A percentile compares a stretch with the other conserved stretches of the same genome.
phyloP scores from a whole-genome alignment of 2,797 vertebrate species.

The Molossus alvarezi region DNA sequence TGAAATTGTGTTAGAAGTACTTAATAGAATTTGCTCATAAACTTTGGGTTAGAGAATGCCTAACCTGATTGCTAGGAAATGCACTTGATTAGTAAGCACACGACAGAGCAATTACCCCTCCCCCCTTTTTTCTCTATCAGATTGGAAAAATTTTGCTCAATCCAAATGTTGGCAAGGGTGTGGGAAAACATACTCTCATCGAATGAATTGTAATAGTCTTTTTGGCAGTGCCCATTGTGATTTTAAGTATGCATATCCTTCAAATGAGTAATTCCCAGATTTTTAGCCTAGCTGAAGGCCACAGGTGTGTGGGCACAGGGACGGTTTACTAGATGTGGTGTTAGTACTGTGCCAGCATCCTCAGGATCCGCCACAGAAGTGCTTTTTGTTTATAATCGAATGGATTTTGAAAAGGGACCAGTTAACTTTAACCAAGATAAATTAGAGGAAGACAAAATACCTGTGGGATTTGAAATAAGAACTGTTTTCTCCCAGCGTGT shows the following conservation, averaged over 20 bases:
- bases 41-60: not conserved
- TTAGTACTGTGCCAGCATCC: not conserved
- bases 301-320: not conserved
- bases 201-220: constrained; percentile 43
- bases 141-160: constrained; percentile 49
- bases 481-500: not conserved
- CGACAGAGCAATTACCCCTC: not conserved
- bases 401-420: constrained; percentile 13
- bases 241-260: constrained; percentile 36
- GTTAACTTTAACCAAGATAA: constrained; percentile 38
- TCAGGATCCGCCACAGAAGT: not conserved
- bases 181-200: not conserved
- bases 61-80: constrained; percentile 8
- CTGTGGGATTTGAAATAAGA: constrained; percentile 51
- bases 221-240: constrained; percentile 34
- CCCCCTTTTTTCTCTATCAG: not conserved
- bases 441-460: constrained; percentile 33
- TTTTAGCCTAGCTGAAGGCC: constrained; percentile 26
- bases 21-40: constrained; percentile 50
- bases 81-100: not conserved
- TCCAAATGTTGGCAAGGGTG: not conserved
- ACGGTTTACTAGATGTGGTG: not conserved
- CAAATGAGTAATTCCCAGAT: constrained; percentile 35
- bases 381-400: constrained; percentile 54
- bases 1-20: constrained; percentile 45